A percentile compares a stretch with the other conserved stretches of the same genome.
Evolutionary conservation across 2,113 vertebrate species (phyloP).

Genomic region (Lutjanus erythropterus): DNA sequence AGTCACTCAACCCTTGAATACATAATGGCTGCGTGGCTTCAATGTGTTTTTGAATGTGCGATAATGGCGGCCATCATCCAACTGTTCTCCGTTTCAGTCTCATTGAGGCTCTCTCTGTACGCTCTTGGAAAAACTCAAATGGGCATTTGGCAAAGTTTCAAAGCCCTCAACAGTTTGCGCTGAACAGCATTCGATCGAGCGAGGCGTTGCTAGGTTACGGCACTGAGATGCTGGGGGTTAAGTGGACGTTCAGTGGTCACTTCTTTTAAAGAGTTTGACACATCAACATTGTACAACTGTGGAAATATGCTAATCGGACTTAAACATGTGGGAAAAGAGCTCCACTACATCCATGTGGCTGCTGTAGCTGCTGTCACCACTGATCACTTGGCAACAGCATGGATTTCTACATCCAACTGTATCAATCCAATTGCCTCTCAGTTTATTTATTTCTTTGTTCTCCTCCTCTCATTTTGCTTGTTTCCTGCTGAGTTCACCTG

Average conservation of each 20-base stretch:
- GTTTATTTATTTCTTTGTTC: not conserved
- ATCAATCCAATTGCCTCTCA: not conserved
- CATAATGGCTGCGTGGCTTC: not conserved
- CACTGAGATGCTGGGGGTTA: not conserved
- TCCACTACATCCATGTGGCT: not conserved
- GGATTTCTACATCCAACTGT: not conserved
- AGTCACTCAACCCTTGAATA: not conserved
- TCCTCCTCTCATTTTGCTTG: not conserved
- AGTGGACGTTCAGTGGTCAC: constrained; percentile 36
- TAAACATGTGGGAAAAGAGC: not conserved
- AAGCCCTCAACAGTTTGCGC: not conserved
- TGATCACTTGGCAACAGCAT: not conserved
- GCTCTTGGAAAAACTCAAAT: not conserved
- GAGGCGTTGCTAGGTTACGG: constrained; percentile 37
- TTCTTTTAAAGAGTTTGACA: constrained; percentile 13
- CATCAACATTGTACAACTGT: constrained; percentile 1
- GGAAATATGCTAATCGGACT: constrained; percentile 11
- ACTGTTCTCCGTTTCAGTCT: not conserved
- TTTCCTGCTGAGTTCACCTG: not conserved
- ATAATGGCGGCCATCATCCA: not conserved
- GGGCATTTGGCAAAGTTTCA: constrained; percentile 39
- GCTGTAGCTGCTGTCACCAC: not conserved
- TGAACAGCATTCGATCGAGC: not conserved
- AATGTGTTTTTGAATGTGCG: not conserved
- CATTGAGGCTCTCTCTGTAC: not conserved